These are phyloP conservation scores for Eurosta solidaginis DNA, from an alignment of 1,140 invertebrate genomes.

Conservation along the genomic window DNA sequence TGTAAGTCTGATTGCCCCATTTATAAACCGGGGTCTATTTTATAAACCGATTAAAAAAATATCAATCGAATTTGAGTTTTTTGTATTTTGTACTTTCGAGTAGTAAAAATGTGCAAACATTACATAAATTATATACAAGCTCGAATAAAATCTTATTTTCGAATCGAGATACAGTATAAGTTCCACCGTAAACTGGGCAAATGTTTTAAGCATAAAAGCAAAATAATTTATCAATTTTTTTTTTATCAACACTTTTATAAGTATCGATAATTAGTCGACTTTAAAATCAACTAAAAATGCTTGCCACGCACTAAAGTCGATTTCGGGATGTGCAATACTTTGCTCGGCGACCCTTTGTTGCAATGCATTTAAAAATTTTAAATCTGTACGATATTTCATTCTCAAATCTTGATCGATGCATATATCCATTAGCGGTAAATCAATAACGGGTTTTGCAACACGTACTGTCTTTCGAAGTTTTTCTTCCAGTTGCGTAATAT, in stretches of 20 bases:
- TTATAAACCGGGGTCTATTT: no score
- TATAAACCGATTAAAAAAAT: no score
- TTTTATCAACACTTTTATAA: neutral
- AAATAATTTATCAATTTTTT: no score
- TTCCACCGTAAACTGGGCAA: no score
- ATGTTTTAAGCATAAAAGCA: no score
- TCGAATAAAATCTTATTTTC: no score
- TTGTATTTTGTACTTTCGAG: no score
- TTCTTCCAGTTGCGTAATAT: conserved; percentile 11
- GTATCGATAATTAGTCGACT: neutral
- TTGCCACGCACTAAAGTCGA: conserved; percentile 32
- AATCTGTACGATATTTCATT: conserved; percentile 34
- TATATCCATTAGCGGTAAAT: conserved; percentile 34
- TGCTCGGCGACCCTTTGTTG: conserved; percentile 26
- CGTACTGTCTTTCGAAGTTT: conserved; percentile 8
- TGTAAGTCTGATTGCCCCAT: no score
- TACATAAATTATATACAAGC: no score
- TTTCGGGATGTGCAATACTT: conserved; percentile 26
- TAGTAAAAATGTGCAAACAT: no score
- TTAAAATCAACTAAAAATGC: conserved; percentile 27
- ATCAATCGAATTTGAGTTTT: no score
- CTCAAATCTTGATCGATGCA: conserved; percentile 33
- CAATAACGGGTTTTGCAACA: conserved; percentile 29
- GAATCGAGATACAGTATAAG: no score
- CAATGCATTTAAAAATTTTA: conserved; percentile 32